Evolutionary conservation across 2,113 vertebrate species (phyloP), one percentile per base, ranked within the genome.

Genomic region (Ancistrus triradiatus): DNA sequence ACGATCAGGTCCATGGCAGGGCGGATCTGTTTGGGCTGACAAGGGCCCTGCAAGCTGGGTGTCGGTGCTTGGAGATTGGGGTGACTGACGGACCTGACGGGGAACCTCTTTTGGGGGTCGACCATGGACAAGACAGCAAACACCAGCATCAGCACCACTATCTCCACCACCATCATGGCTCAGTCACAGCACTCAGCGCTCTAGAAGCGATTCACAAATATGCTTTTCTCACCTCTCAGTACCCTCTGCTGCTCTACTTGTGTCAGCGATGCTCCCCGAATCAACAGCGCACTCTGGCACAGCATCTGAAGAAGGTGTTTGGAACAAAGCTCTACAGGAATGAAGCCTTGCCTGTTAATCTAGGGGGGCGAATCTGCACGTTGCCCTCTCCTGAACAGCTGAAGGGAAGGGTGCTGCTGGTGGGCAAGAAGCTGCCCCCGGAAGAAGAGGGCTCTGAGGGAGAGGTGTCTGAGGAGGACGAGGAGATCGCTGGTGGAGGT

Each of bases 381-480:
- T 82, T 97, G 52, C 96, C 93, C 0, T 94, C 94, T 2, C 96
- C 94, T 0, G 96, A 98, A 76, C 94, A 95, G 73, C 72, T 98
- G 35, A 96, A 91, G 80, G 89, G 88, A 50, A 92, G 85, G 66
- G 85, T 98, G 68, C 86, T 98, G 0, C 72, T 98, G 15, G 92
- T 98, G 67, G 95, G 92, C 52, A 98, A 95, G 76, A 97, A 94
- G 59, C 75, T 98, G 8, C 89, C 90, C 3, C 75, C 73, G 0
- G 83, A 90, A 42, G 81, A 90, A 25, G 86, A 91, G 1, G 76
- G 88, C 14, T 85, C 89, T 3, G 95, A 98, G 17, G 93, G 94
- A 56, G 94, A 98, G 56, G 91, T 98, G 8, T 95, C 93, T 0
- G 95, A 98, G 59, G 96, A 98, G 78, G 95, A 98, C 0, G 95